Base-by-base conservation (phyloP, 2,888 invertebrate species). In the Hydropsyche betteni region DNA sequence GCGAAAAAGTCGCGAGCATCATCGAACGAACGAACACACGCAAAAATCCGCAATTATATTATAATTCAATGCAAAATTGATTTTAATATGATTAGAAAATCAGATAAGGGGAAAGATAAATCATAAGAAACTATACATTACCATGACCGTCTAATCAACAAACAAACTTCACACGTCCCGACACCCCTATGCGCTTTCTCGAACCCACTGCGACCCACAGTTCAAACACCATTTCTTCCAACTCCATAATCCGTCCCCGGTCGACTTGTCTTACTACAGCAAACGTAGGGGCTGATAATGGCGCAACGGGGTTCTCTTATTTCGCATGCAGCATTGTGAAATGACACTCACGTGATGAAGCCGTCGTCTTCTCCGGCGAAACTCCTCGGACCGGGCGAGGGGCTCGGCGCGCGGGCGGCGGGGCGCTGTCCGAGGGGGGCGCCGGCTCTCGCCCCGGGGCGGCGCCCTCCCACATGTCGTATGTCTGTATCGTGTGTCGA, bases 261-360 rank as follows among this genome's bases (percentile, higher is more conserved):
- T 24, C 53, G 53, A 53, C 53, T 53, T 61, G 61, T 61, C 61
- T 61, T 61, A 61, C 61, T 33, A 24, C 24, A 24, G 1, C 24
- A 24, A 24, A 24, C 24, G 24, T 44, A 44, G 69, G n/a, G 69
- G 53, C 74, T 53, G 74, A 74, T 74, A 69, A 74, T 74, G 74
- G 36, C 74, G 55, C 74, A 68, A 58, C 61, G 69, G 70, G 61
- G 34, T 61, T n/a, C 69, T 71, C 73, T 72, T 64, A 76, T 73
- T 73, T 76, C 64, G 76, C 55, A 76, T 76, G 74, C 74, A 74
- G 64, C 64, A 74, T 77, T 74, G 75, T 68, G 74, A 75, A 69
- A 77, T 75, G 77, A 77, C 77, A 77, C 77, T 77, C 74, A 61
- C 69, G 75, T 77, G 77, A 77, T 77, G 77, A 77, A 74, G 75